Percentiles rank a stretch among this genome's conserved stretches.
Evolutionary conservation across 2,888 invertebrate species (phyloP).

Genomic region (Calliphora vomitoria): DNA sequence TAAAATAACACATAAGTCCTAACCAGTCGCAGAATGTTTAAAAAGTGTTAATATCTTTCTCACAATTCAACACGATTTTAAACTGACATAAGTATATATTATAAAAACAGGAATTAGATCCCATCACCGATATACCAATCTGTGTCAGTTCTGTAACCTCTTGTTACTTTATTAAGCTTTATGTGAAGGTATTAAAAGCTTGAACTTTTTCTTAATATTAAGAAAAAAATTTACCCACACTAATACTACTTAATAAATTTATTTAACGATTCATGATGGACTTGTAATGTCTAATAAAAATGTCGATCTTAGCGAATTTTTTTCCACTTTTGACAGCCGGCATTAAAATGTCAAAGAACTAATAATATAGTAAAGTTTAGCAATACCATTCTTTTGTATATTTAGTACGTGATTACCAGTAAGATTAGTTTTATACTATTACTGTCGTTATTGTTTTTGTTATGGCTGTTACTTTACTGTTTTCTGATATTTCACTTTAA

Average conservation of each 20-base stretch:
- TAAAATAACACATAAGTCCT: too few relatives aligned
- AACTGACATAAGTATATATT: too few relatives aligned
- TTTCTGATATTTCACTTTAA: constrained; percentile 31
- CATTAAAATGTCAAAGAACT: constrained; percentile 33
- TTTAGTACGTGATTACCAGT: constrained; percentile 48
- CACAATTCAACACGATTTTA: too few relatives aligned
- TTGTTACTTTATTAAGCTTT: too few relatives aligned
- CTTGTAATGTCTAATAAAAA: constrained; percentile 10
- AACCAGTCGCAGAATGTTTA: too few relatives aligned
- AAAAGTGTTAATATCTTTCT: too few relatives aligned
- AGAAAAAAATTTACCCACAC: background rate
- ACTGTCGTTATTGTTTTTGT: background rate
- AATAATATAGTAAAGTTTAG: constrained; percentile 29
- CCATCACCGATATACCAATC: too few relatives aligned
- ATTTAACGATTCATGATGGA: constrained; percentile 1
- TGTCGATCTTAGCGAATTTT: background rate
- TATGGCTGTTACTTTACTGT: constrained; percentile 6
- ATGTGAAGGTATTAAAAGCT: too few relatives aligned
- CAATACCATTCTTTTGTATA: background rate
- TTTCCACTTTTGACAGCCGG: background rate
- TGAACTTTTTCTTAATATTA: background rate
- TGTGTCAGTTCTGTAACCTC: too few relatives aligned
- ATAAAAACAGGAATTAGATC: too few relatives aligned
- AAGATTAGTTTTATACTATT: constrained; percentile 27
- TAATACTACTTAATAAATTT: background rate